These are phyloP conservation scores for Chlorodrepanis virens DNA, from an alignment of 2,113 vertebrate genomes.

Conservation along the genomic window DNA sequence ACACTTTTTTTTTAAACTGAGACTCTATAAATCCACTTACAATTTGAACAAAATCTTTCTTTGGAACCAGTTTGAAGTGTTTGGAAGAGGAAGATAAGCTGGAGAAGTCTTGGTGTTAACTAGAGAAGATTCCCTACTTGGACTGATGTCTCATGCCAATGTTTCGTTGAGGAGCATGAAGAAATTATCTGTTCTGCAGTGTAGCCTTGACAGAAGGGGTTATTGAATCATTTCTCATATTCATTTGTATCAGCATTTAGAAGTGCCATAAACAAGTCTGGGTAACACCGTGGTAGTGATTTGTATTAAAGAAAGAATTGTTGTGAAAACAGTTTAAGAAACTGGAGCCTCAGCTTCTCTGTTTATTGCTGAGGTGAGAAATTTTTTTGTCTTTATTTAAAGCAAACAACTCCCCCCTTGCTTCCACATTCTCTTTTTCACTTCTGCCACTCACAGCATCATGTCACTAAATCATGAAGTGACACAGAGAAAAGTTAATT, in stretches of 20 bases:
- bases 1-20: neutral
- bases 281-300: neutral
- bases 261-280: neutral
- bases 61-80: neutral
- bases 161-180: neutral
- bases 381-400: neutral
- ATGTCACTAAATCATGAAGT: neutral
- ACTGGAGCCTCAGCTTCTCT: neutral
- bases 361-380: neutral
- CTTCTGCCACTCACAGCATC: neutral
- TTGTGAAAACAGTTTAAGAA: neutral
- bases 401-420: neutral
- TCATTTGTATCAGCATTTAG: neutral
- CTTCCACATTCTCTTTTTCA: neutral
- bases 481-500: conserved; percentile 38
- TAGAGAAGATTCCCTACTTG: neutral
- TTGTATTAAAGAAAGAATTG: neutral
- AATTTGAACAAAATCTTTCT: neutral
- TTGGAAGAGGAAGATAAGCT: neutral
- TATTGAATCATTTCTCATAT: neutral
- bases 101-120: neutral
- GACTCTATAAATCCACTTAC: neutral
- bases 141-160: neutral
- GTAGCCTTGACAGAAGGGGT: neutral
- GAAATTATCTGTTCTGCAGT: neutral